phyloP scores from a whole-genome alignment of 2,888 invertebrate genomes.

The Lithophane semibrunnea region DNA sequence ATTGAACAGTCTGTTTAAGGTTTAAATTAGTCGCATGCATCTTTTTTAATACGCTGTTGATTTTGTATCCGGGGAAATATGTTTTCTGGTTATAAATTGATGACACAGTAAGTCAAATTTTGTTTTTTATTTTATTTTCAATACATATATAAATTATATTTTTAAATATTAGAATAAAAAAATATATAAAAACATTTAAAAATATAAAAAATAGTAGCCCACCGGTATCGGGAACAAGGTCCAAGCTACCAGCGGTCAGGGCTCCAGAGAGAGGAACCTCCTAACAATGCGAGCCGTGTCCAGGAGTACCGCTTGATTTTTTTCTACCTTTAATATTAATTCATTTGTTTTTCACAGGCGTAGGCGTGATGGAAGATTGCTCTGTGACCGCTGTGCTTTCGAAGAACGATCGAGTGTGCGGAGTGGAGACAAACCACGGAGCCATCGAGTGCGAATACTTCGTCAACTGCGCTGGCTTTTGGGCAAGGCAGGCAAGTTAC shows the following conservation, averaged over 20 bases:
- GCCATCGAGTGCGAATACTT: conserved; percentile 96
- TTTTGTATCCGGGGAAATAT: conserved; percentile 1
- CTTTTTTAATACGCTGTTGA: not conserved
- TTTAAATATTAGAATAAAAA: too few species aligned
- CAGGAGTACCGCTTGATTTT: not conserved
- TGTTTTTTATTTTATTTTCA: too few species aligned
- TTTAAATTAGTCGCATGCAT: not conserved
- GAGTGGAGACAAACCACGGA: conserved; percentile 95
- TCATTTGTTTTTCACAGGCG: conserved; percentile 88
- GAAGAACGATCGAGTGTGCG: conserved; percentile 92
- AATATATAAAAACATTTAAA: too few species aligned
- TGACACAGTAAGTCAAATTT: conserved; percentile 28
- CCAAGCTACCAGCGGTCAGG: too few species aligned
- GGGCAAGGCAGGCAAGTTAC: conserved; percentile 93
- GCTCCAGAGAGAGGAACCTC: too few species aligned
- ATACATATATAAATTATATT: too few species aligned
- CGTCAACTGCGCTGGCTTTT: conserved; percentile 98
- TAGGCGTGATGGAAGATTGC: conserved; percentile 95
- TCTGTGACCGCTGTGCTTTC: conserved; percentile 93
- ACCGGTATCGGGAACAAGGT: too few species aligned
- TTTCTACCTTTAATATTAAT: not conserved
- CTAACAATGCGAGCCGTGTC: too few species aligned
- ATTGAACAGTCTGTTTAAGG: not conserved
- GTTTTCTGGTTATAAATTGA: conserved; percentile 51
- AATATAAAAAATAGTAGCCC: too few species aligned